Percentiles rank a stretch among this genome's conserved stretches.
Evolutionary conservation across 2,797 vertebrate genomes (phyloP).

Genomic region (Dendrocincla tyrannina): DNA sequence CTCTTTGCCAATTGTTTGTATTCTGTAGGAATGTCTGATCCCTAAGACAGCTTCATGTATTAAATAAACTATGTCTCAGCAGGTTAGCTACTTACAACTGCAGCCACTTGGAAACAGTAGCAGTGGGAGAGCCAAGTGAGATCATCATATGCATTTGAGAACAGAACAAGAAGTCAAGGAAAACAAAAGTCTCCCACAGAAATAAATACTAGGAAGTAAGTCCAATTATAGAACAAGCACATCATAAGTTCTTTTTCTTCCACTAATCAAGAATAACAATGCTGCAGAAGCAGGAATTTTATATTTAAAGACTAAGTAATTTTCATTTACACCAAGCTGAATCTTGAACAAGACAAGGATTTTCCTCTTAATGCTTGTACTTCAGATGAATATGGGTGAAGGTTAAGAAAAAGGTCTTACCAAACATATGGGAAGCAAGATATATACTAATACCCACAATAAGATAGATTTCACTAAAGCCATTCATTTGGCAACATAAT

Average conservation of each 20-base stretch:
- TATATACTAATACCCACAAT: neutral
- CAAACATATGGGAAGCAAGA: neutral
- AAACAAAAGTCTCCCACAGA: constrained; percentile 36
- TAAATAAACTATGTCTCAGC: constrained; percentile 49
- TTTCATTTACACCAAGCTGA: constrained; percentile 8
- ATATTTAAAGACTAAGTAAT: neutral
- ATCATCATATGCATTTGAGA: constrained; percentile 13
- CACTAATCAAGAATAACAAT: constrained; percentile 7
- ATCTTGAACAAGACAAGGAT: neutral
- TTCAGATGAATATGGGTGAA: neutral
- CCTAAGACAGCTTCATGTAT: neutral
- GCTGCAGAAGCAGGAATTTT: neutral
- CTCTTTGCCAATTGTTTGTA: neutral
- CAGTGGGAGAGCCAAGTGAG: constrained; percentile 39
- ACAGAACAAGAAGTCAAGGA: neutral
- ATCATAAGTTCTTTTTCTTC: neutral
- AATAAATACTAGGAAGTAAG: constrained; percentile 16
- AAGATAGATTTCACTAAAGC: neutral
- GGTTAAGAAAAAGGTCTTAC: neutral
- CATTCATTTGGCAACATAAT: neutral
- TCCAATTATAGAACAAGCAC: neutral
- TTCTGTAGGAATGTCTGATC: neutral
- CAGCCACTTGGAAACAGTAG: constrained; percentile 38
- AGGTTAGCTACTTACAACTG: constrained; percentile 36
- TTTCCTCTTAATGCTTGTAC: neutral